Evolutionary conservation across 2,888 invertebrate species (phyloP), one percentile per base, ranked within the genome.

Genomic region (Eristalis tenax): DNA sequence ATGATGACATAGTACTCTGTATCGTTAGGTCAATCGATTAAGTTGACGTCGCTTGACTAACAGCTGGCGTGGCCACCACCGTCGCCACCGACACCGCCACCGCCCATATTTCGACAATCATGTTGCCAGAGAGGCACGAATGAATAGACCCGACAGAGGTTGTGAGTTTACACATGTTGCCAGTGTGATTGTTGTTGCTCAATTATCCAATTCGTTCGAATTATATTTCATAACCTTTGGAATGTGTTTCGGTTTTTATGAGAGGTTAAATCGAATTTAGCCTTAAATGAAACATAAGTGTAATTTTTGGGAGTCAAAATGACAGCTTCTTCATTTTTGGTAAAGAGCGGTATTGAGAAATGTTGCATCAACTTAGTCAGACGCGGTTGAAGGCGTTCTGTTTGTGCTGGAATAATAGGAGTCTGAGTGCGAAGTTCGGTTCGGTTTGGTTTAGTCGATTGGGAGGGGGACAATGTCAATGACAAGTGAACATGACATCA

Each of bases 131-230:
- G 68, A 64, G 68, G 38, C 40, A 77, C 28, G n/a, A n/a, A 82
- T 22, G 35, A 35, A 40, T 63, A 13, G 38, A 8, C 32, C 8
- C 50, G 8, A 18, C 50, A 50, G 18, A 50, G 50, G 70, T 75
- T 78, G n/a, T n/a, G 77, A 43, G 64, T 75, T 69, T 35, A 81
- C 50, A 50, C 50, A 50, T 86, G 74, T 86, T 82, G 70, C 78
- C 78, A 69, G 78, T 75, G 77, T 57, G 78, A 74, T 86, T 79
- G 75, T 65, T 74, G 65, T 86, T 86, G 75, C 78, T 78, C 83
- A 86, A 86, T 82, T 86, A 86, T 71, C 80, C 75, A 83, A 80
- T 83, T 82, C 63, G 87, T 86, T 80, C 83, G 82, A 84, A 81
- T 77, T 79, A 77, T 76, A 80, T 88, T 86, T 87, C 79, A 77